Base-by-base conservation (phyloP, 2,113 vertebrate genomes). In the Vicugna pacos region DNA sequence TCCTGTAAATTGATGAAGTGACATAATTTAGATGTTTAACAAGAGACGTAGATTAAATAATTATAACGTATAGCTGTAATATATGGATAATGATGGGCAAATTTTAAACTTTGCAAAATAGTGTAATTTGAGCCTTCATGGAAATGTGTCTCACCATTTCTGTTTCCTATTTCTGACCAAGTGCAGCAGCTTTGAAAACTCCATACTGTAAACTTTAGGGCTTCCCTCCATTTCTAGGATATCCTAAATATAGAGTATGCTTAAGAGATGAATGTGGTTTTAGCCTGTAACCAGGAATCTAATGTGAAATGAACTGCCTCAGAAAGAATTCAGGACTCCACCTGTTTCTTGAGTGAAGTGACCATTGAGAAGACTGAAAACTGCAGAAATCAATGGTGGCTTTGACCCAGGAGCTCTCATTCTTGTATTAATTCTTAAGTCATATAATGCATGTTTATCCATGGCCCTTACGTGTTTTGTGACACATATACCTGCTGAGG, bases 1-100 rank as follows among this genome's bases (percentile, higher is more conserved):
- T 97, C 65, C 93, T 94, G 76, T 94, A 96, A 98, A 98, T 88
- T 96, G 97, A 84, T 48, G 35, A 96, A 89, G 95, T 97, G 95
- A 92, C 92, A 97, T 97, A 97, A 98, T 96, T 96, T 91, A 97
- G 82, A 87, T 97, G 94, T 96, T 98, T 97, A 97, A 96, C 91
- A 97, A 96, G 89, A 96, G 96, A 93, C 75, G 93, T 73, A 95
- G 93, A 97, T 97, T 98, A 96, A 97, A 92, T 96, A 94, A 97
- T 97, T 97, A 96, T 83, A 76, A 96, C 13, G 30, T 90, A 92
- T 89, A 95, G 75, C 75, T 95, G 22, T 72, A 96, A 95, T 97
- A 97, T 95, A 93, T 97, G 54, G 83, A 92, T 97, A 95, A 97
- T 93, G 86, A 94, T 9, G 30, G 83, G 60, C 67, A 83, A 65